Conservation (phyloP, 2,797 vertebrate genomes). For the Xiphophorus birchmanni region DNA sequence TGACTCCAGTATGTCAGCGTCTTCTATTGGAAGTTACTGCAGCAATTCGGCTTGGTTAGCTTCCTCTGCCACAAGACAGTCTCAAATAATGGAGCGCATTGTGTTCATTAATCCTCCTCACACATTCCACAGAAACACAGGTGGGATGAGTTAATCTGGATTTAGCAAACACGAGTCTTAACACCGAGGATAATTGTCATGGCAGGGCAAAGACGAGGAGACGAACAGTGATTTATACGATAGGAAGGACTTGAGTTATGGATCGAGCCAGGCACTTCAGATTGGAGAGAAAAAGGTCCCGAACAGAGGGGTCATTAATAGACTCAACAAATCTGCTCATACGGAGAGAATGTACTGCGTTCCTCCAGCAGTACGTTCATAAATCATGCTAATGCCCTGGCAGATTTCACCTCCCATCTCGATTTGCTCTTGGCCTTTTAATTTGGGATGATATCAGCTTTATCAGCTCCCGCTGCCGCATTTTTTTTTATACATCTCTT, state of each 20-base stretch:
- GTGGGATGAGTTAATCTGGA: slow-evolving; percentile 71
- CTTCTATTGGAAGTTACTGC: slow-evolving; percentile 28
- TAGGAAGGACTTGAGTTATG: slow-evolving; percentile 63
- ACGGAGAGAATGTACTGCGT: slow-evolving; percentile 62
- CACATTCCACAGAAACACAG: slow-evolving; percentile 62
- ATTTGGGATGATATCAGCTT: slow-evolving; percentile 47
- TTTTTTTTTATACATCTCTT: background rate
- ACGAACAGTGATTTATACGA: slow-evolving; percentile 71
- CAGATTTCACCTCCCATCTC: slow-evolving; percentile 61
- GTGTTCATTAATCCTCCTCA: slow-evolving; percentile 67
- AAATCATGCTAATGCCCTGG: slow-evolving; percentile 70
- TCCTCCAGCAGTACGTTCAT: slow-evolving; percentile 55
- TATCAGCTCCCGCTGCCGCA: slow-evolving; percentile 19
- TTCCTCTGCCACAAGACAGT: slow-evolving; percentile 49
- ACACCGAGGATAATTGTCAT: slow-evolving; percentile 68
- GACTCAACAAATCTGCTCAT: slow-evolving; percentile 74
- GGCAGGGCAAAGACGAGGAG: slow-evolving; percentile 51
- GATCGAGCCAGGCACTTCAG: slow-evolving; percentile 59
- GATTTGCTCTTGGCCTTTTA: slow-evolving; percentile 40
- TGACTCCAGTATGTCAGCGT: slow-evolving; percentile 21
- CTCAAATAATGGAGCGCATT: slow-evolving; percentile 57
- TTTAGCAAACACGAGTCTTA: slow-evolving; percentile 72
- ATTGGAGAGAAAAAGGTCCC: slow-evolving; percentile 71
- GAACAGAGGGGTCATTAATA: slow-evolving; percentile 77
- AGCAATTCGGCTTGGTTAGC: slow-evolving; percentile 54